Evolutionary conservation across 2,888 invertebrate species (phyloP), one percentile per base, ranked within the genome.

Genomic region (Cryptophagus acutangulus): DNA sequence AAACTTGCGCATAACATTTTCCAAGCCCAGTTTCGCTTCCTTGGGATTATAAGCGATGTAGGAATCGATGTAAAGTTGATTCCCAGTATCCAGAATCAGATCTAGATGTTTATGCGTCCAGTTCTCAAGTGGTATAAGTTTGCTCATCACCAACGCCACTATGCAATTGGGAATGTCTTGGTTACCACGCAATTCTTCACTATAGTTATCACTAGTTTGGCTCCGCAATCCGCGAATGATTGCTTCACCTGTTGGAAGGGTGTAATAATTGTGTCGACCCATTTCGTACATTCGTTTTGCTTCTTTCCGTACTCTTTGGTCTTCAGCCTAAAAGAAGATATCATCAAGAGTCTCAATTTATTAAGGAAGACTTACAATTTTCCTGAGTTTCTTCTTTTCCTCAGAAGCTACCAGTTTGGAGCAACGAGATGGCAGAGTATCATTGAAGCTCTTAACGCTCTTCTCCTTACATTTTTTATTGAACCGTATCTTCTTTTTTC

Each of bases 21-120:
- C 58, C 43, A 68, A 47, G 1, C 64, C 62, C 3, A 70, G 52
- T 40, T 65, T 63, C 4, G 65, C 18, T 70, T 67, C 73, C 67
- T 55, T 49, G 0, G 77, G 75, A 5, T 62, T 62, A 62, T 71
- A 78, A 46, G 76, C 74, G 41, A 78, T 66, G 57, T 72, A 77
- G 47, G 77, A 77, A 63, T 78, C 78, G 55, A 76, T 74, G 62
- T 77, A 77, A 1, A 78, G 69, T 59, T 77, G 76, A 53, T 78
- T 74, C 1, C 78, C 78, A 29, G 73, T 69, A 42, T 76, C 75
- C 48, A 78, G 59, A 33, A 78, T 59, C 55, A 72, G 67, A 55
- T 78, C 76, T n/a, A 78, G 66, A 3, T 75, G 76, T 29, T 69
- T 61, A 3, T 65, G 58, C 43, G 71, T 73, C 78, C 78, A 79